Conservation (phyloP, 2,888 invertebrate species). For the Himalopsyche tibetana region DNA sequence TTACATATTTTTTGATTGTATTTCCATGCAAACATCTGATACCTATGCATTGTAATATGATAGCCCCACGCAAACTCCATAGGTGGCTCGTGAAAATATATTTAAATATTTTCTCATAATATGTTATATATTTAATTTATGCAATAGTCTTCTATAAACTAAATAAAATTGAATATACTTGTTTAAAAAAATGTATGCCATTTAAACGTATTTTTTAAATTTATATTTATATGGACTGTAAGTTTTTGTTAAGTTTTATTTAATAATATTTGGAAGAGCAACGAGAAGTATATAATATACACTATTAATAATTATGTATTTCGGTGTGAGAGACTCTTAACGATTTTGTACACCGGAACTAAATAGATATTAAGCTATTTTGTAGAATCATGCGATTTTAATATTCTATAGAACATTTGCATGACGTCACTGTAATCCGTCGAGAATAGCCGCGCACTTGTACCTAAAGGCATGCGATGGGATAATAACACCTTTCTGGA, state of each 20-base stretch:
- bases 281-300: no score
- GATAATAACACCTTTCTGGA: slow-evolving; percentile 66
- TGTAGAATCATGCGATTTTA: background rate
- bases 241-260: no score
- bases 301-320: no score
- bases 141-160: no score
- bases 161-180: no score
- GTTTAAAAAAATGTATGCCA: no score
- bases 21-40: slow-evolving; percentile 32
- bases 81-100: background rate
- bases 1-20: background rate
- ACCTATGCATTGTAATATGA: slow-evolving; percentile 33
- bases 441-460: slow-evolving; percentile 46
- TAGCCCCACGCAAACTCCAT: slow-evolving; percentile 28
- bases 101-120: background rate
- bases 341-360: no score
- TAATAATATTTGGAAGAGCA: no score
- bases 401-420: background rate
- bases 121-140: no score
- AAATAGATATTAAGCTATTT: background rate
- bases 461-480: slow-evolving; percentile 60
- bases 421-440: slow-evolving; percentile 8
- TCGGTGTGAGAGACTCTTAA: no score
- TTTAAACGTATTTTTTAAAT: no score
- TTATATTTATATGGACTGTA: no score